phyloP scores from a whole-genome alignment of 2,888 invertebrate species.

The Volucella inflata region DNA sequence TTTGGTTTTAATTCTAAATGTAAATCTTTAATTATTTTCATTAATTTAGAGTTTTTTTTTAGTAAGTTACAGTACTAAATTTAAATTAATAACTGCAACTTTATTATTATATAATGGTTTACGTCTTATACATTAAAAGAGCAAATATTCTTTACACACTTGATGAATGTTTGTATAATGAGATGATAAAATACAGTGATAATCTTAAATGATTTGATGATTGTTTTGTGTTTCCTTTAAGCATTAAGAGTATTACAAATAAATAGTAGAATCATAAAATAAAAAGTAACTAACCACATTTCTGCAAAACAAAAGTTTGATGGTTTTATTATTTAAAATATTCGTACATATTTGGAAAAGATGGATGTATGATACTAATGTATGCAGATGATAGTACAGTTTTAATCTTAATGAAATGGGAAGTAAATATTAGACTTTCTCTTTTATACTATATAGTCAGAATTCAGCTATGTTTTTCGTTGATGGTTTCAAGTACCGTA shows the following conservation, averaged over 20 bases:
- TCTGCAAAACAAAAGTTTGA: no score
- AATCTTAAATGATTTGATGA: conserved; percentile 46
- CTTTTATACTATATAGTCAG: no score
- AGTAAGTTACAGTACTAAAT: conserved; percentile 56
- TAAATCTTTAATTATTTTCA: conserved; percentile 40
- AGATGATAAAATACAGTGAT: conserved; percentile 65
- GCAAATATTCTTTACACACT: conserved; percentile 55
- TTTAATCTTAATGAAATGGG: no score
- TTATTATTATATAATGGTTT: conserved; percentile 51
- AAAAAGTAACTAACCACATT: no score
- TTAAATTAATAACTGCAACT: conserved; percentile 42
- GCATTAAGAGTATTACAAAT: neutral
- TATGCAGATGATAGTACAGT: no score
- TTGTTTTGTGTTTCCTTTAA: conserved; percentile 47
- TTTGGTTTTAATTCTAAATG: conserved; percentile 23
- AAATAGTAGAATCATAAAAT: neutral
- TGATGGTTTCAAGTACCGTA: no score
- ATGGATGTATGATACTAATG: no score
- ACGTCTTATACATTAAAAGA: conserved; percentile 36
- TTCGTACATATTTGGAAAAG: no score
- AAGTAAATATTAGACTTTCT: no score
- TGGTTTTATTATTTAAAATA: no score
- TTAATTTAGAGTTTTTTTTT: conserved; percentile 51
- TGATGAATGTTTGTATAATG: conserved; percentile 53
- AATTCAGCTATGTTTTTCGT: no score